Conservation (phyloP, 2,888 invertebrate species). For the Dione vanillae region DNA sequence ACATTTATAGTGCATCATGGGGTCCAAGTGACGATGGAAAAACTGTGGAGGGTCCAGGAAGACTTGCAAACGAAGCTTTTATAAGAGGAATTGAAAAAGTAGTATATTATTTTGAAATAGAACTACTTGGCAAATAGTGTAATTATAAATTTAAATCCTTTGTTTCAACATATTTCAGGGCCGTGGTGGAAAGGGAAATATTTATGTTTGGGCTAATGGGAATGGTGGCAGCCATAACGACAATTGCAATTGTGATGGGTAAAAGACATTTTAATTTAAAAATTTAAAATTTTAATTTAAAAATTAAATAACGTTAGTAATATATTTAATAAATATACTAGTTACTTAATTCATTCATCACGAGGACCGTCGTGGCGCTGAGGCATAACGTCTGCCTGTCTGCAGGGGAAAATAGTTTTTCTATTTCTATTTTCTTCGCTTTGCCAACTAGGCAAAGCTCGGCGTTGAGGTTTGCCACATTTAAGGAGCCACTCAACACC, state of each 20-base stretch:
- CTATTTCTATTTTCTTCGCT: too few relatives aligned
- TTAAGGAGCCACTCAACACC: too few relatives aligned
- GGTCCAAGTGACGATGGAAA: slow-evolving; percentile 96
- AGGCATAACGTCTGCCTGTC: too few relatives aligned
- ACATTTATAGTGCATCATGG: slow-evolving; percentile 97
- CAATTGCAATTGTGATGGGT: slow-evolving; percentile 97
- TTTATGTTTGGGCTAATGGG: slow-evolving; percentile 97
- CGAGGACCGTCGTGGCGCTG: too few relatives aligned
- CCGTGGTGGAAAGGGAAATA: slow-evolving; percentile 91
- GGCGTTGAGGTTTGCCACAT: too few relatives aligned
- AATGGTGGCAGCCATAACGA: slow-evolving; percentile 93
- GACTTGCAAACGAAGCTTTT: slow-evolving; percentile 90
- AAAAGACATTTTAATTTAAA: slow-evolving; percentile 68
- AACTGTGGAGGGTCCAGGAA: slow-evolving; percentile 95
- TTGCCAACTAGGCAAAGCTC: too few relatives aligned
- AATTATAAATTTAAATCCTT: not conserved
- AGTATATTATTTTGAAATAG: slow-evolving; percentile 34
- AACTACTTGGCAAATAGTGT: not conserved
- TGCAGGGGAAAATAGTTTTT: too few relatives aligned
- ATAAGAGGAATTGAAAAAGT: slow-evolving; percentile 90
- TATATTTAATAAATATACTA: too few relatives aligned
- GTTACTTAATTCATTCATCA: too few relatives aligned
- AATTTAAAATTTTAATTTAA: too few relatives aligned
- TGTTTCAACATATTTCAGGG: slow-evolving; percentile 74
- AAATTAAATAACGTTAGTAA: too few relatives aligned